Base-by-base conservation (phyloP, 1,140 invertebrate species). In the Pachyrhynchus sulphureomaculatus region DNA sequence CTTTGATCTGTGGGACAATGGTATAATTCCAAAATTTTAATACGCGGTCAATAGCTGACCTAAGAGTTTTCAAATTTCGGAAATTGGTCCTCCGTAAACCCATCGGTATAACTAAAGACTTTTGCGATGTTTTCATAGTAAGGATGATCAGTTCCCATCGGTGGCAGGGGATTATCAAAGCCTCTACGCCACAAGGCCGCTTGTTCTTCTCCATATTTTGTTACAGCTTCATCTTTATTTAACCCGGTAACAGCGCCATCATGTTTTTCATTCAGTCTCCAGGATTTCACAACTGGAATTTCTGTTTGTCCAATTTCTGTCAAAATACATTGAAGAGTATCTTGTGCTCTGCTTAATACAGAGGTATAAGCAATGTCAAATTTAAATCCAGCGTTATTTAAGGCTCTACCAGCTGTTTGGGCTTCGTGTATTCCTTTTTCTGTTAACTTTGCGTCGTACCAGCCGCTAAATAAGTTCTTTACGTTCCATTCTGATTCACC, bases 401-500 rank as follows among this genome's bases (percentile, higher is more conserved):
- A 76, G 15, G 94, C 89, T 79, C 92, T 88, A 21, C 92, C 93
- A 29, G 91, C 93, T 45, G 84, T 81, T 42, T 81, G 68, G 42
- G 95, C 95, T 83, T 97, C 94, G 52, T 85, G 80, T 65, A 89
- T 83, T 62, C 95, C 92, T 81, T 92, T 91, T 60, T 90, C 88
- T 61, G 88, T 92, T 21, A 95, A 82, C 75, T 88, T 82, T 42
- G 91, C 89, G 73, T 95, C 91, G 68, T 81, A 93, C 95, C 95
- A 98, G 3, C 95, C 95, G 73, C 93, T 96, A 74, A 97, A 98
- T 23, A 91, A 79, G 79, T 97, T 97, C 69, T 93, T 87, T 71
- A 94, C 84, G 77, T 97, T 97, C 92, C 93, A 98, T 78, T 94
- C 92, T 70, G 93, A 96, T 78, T 97, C 94, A 54, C 95, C 94